A percentile compares a stretch with the other conserved stretches of the same genome.
These are phyloP conservation scores for Myotis daubentonii DNA, from an alignment of 2,797 vertebrate genomes.

Conservation along the genomic window DNA sequence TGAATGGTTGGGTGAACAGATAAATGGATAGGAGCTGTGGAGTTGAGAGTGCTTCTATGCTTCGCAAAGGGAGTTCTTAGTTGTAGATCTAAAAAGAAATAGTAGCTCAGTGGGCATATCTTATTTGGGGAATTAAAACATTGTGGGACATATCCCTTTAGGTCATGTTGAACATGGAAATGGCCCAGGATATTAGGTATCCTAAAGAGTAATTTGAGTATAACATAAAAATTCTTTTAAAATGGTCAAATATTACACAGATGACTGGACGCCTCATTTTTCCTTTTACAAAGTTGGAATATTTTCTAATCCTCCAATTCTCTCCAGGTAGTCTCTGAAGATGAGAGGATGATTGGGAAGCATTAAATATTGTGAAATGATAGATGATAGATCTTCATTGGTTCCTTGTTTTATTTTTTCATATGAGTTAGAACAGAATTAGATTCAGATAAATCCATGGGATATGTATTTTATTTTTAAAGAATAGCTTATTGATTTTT, in stretches of 20 bases:
- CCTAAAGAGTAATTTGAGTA: not conserved
- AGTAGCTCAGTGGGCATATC: not conserved
- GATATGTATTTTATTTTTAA: not conserved
- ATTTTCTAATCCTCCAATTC: not conserved
- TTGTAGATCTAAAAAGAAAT: not conserved
- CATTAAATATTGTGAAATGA: not conserved
- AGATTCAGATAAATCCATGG: not conserved
- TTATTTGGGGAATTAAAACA: not conserved
- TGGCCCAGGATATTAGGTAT: not conserved
- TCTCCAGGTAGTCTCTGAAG: not conserved
- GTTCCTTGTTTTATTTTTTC: not conserved
- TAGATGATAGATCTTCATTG: not conserved
- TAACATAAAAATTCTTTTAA: not conserved
- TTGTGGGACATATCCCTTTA: not conserved
- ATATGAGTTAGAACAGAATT: constrained; percentile 27
- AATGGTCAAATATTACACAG: not conserved
- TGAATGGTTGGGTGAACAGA: not conserved
- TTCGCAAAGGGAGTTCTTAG: not conserved
- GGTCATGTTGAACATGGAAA: not conserved
- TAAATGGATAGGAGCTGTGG: not conserved
- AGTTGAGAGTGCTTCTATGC: not conserved
- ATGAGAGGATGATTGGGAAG: not conserved
- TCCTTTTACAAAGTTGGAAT: not conserved
- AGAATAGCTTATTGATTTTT: not conserved
- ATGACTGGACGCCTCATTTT: not conserved